These are phyloP conservation scores for Lepidostoma basale DNA, from an alignment of 1,140 invertebrate genomes.

Conservation along the genomic window DNA sequence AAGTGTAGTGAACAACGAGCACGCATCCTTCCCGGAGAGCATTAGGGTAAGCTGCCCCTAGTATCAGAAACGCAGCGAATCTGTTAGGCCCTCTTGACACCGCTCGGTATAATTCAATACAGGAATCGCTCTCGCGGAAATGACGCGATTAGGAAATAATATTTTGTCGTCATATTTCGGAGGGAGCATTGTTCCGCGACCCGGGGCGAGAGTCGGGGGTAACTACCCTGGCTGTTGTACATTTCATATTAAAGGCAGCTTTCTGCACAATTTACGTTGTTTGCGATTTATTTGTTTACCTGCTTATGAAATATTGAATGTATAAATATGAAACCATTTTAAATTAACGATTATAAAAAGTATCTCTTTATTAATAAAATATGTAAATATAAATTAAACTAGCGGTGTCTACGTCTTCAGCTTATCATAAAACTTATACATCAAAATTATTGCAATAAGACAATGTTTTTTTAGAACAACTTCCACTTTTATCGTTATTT, in stretches of 20 bases:
- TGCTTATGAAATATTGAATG: background rate
- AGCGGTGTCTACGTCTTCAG: too few relatives aligned
- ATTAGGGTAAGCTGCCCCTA: background rate
- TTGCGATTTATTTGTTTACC: background rate
- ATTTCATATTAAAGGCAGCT: slow-evolving; percentile 12
- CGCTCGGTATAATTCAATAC: slow-evolving; percentile 45
- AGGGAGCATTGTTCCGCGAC: slow-evolving; percentile 31
- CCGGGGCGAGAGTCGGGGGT: background rate
- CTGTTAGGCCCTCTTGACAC: slow-evolving; percentile 45
- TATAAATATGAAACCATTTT: too few relatives aligned
- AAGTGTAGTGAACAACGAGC: too few relatives aligned
- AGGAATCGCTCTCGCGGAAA: slow-evolving; percentile 43
- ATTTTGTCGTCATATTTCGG: slow-evolving; percentile 46
- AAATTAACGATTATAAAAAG: too few relatives aligned
- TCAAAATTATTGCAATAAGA: too few relatives aligned
- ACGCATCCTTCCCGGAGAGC: background rate
- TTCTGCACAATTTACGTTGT: slow-evolving; percentile 14
- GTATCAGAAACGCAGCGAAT: slow-evolving; percentile 39
- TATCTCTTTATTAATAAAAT: too few relatives aligned
- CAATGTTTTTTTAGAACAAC: too few relatives aligned
- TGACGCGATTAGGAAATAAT: slow-evolving; percentile 47
- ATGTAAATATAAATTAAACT: too few relatives aligned
- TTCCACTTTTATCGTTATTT: too few relatives aligned
- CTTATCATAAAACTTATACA: too few relatives aligned
- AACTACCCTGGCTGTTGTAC: background rate